Conservation (phyloP, 2,888 invertebrate species). For the Cerastis leucographa region DNA sequence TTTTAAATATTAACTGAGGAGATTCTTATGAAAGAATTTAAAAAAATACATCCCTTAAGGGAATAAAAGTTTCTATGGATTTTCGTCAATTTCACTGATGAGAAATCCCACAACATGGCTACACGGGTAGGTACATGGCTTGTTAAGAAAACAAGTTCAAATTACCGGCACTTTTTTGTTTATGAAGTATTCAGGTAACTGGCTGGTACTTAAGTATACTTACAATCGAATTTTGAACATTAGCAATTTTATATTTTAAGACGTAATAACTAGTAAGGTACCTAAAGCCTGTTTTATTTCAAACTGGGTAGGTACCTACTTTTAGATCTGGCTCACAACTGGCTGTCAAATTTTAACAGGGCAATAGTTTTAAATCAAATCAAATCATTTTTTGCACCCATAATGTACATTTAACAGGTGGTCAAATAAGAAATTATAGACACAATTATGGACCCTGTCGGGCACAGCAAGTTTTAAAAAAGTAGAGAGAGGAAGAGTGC, state of each 20-base stretch:
- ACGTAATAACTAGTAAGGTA: neutral
- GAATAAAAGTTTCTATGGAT: neutral
- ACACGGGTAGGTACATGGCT: neutral
- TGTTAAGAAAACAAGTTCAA: neutral
- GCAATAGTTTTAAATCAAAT: too few relatives aligned
- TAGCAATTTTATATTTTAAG: neutral
- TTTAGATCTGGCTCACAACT: neutral
- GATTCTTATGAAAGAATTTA: too few relatives aligned
- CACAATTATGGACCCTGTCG: too few relatives aligned
- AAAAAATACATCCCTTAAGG: too few relatives aligned
- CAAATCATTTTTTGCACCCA: too few relatives aligned
- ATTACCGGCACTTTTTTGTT: neutral
- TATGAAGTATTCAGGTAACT: neutral
- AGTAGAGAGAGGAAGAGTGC: too few relatives aligned
- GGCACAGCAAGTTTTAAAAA: too few relatives aligned
- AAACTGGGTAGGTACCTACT: neutral
- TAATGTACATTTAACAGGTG: too few relatives aligned
- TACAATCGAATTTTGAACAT: conserved; percentile 7
- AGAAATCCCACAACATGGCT: neutral
- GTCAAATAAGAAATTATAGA: too few relatives aligned
- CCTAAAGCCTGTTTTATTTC: neutral
- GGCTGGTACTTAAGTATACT: neutral
- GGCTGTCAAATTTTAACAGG: neutral
- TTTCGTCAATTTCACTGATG: neutral
- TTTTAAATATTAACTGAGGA: too few relatives aligned